Base-by-base conservation (phyloP, 2,113 vertebrate species). In the Sprattus sprattus region DNA sequence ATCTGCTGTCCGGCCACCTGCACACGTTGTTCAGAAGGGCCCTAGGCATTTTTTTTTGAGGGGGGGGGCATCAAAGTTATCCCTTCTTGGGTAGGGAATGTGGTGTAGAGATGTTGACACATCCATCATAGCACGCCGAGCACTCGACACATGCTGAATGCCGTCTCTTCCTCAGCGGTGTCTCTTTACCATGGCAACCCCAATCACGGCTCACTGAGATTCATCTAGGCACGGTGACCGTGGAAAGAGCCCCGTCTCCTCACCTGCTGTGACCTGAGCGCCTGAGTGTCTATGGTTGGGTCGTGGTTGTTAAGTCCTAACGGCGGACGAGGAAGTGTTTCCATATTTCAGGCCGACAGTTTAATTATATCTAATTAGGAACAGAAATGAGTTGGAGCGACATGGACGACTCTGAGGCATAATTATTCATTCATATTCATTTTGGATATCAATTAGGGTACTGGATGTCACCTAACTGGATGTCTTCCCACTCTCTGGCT, bases 301-400 rank as follows among this genome's bases (percentile, higher is more conserved):
- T 32, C 44, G 71, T 5, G 71, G 71, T 78, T 78, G 71, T 78
- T 39, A 78, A 78, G 39, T 78, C 71, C 71, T 78, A 78, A 78
- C 15, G 71, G 71, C 71, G 71, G 32, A 16, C 71, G n/a, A 78
- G 71, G 91, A 90, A 91, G 54, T 81, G 83, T 90, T 83, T 82
- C 85, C 84, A 81, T 87, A 89, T 86, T 89, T 87, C 85, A 85
- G 47, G 64, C 85, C 64, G 88, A 89, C 87, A 85, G 81, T 87
- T 88, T 88, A 88, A 89, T 88, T 89, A 88, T 89, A 81, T 60
- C 82, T 89, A 89, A 88, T 89, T 91, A 88, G 82, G 67, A 82
- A 54, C 85, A 82, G 80, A 86, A 88, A 88, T 90, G 78, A 88
- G 88, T 80, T 84, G 45, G 75, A 81, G 71, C 64, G 83, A 89